Evolutionary conservation across 2,888 invertebrate species (phyloP), one percentile per base, ranked within the genome.

Genomic region (Volucella inflata): DNA sequence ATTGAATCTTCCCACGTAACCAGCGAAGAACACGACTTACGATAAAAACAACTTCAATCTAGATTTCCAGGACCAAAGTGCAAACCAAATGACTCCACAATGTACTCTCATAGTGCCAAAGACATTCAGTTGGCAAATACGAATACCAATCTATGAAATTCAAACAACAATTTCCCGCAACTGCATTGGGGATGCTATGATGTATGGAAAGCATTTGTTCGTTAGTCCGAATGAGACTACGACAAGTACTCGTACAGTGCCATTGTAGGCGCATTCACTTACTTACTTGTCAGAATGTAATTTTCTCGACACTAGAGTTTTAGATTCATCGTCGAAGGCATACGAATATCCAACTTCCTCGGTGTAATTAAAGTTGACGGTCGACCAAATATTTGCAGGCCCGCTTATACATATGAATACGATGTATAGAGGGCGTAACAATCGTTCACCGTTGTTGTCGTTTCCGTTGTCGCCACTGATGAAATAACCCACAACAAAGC

Each of bases 291-390:
- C 64, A 40, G 48, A 14, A 6, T 38, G 8, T 8, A 8, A 12
- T 9, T 40, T 17, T 30, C 30, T 30, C 30, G 6, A 30, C 30
- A 30, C 10, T 4, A n/a, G 21, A 40, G 40, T 40, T 14, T 21
- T 21, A 21, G 12, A 14, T 59, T 16, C n/a, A 1, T 74, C n/a
- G 44, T 16, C 10, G n/a, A 12, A 30, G 4, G 30, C 30, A 30
- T 30, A 30, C 30, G 30, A 16, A 40, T 44, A 44, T 51, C 16
- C 53, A 46, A n/a, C 4, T 53, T n/a, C 40, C 42, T 44, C 60
- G 10, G 36, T 64, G 74, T 57, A 75, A 80, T 80, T 80, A 68
- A 30, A 80, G 50, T 75, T 75, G 80, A 75, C 78, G 46, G 50
- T 44, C 44, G 65, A 44, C 55, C 50, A 80, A 80, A 80, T 80